phyloP scores from a whole-genome alignment of 2,113 vertebrate genomes.

The Hippopotamus amphibius region DNA sequence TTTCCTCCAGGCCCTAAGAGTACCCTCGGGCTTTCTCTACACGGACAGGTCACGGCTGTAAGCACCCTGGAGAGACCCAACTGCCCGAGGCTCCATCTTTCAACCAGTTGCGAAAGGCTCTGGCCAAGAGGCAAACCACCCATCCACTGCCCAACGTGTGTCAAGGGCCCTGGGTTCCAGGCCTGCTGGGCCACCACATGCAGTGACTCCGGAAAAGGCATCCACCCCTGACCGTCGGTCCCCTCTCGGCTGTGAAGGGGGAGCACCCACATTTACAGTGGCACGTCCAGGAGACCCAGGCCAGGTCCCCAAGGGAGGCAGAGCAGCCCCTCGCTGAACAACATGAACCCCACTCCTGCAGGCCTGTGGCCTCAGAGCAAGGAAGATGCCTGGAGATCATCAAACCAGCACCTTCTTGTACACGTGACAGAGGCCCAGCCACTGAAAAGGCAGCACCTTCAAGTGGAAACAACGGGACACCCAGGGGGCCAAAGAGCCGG shows the following conservation, averaged over 20 bases:
- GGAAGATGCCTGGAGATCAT: background rate
- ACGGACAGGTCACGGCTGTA: rapidly evolving
- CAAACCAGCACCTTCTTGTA: background rate
- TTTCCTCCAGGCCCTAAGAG: background rate
- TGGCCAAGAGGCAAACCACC: background rate
- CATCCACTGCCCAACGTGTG: rapidly evolving
- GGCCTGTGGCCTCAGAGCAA: rapidly evolving
- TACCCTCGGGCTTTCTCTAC: background rate
- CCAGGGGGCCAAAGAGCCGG: rapidly evolving
- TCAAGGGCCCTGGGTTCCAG: background rate
- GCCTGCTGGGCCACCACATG: rapidly evolving
- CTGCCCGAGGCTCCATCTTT: background rate
- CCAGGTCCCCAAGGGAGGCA: too few species aligned
- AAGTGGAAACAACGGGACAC: rapidly evolving
- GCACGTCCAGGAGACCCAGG: too few species aligned
- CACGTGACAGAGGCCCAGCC: rapidly evolving
- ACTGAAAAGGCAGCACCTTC: background rate
- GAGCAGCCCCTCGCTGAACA: rapidly evolving
- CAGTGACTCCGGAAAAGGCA: background rate
- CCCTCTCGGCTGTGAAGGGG: background rate
- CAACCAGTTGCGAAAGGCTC: background rate
- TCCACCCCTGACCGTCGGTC: background rate
- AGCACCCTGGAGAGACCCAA: background rate
- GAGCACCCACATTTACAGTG: background rate
- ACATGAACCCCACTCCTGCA: rapidly evolving